These are phyloP conservation scores for Papilio polytes DNA, from an alignment of 1,140 invertebrate genomes.

Conservation along the genomic window DNA sequence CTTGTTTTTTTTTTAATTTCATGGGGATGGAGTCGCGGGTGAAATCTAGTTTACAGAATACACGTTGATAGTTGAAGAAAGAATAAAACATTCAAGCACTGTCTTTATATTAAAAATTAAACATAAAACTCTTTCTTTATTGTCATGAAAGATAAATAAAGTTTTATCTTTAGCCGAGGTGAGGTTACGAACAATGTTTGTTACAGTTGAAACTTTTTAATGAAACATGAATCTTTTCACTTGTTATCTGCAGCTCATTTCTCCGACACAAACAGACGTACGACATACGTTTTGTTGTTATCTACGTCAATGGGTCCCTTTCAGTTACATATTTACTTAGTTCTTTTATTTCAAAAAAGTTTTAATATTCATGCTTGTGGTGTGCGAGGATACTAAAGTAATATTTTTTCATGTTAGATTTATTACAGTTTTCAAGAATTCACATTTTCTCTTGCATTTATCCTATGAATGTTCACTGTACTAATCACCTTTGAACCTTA, in stretches of 20 bases:
- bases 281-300: neutral
- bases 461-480: neutral
- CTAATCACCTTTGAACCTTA: neutral
- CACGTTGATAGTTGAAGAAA: no score
- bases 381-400: neutral
- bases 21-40: no score
- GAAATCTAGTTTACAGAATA: no score
- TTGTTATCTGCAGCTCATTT: slow-evolving; percentile 25
- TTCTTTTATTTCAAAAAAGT: neutral
- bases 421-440: neutral
- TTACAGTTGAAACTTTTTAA: slow-evolving; percentile 14
- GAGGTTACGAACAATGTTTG: slow-evolving; percentile 17
- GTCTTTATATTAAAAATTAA: neutral
- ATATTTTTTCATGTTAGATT: slow-evolving; percentile 2
- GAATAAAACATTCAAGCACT: neutral
- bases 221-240: slow-evolving; percentile 23
- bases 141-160: neutral
- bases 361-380: neutral
- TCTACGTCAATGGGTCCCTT: neutral
- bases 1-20: no score
- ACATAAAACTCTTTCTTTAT: neutral
- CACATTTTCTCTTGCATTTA: neutral
- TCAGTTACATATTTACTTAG: neutral
- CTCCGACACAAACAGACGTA: neutral
- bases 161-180: slow-evolving; percentile 11